Conservation (phyloP, 1,140 invertebrate genomes). For the Limonius californicus region DNA sequence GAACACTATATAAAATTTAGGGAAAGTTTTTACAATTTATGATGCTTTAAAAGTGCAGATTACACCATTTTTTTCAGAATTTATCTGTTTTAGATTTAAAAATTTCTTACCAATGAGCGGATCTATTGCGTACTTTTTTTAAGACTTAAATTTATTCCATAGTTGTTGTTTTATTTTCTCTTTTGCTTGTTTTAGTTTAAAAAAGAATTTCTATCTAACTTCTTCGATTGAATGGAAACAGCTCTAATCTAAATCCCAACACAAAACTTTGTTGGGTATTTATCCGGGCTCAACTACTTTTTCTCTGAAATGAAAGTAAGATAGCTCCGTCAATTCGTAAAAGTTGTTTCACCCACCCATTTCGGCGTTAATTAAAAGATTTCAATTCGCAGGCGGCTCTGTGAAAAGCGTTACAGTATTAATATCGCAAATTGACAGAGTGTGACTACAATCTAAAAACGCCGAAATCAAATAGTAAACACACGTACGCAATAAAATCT, state of each 20-base stretch:
- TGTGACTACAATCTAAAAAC: slow-evolving; percentile 4
- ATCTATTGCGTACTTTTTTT: neutral
- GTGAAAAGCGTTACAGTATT: neutral
- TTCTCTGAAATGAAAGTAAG: neutral
- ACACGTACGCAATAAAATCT: slow-evolving; percentile 10
- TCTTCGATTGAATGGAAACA: neutral
- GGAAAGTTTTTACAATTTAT: too few relatives aligned
- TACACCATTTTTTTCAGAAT: too few relatives aligned
- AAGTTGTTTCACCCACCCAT: neutral
- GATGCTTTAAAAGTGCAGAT: too few relatives aligned
- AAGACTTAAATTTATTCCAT: neutral
- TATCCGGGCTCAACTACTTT: neutral
- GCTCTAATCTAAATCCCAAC: neutral
- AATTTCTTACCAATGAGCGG: neutral
- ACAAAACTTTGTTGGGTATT: slow-evolving; percentile 1
- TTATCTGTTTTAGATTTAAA: too few relatives aligned
- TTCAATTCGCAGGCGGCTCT: neutral
- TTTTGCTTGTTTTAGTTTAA: neutral
- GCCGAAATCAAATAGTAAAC: slow-evolving; percentile 7
- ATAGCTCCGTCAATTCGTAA: too few relatives aligned
- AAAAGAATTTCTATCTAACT: neutral
- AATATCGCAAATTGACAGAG: neutral
- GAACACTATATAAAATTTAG: too few relatives aligned
- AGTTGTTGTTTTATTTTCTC: too few relatives aligned
- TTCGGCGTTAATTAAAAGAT: neutral